These are phyloP conservation scores for Chaetodon trifascialis DNA, from an alignment of 2,113 vertebrate species.

Conservation along the genomic window DNA sequence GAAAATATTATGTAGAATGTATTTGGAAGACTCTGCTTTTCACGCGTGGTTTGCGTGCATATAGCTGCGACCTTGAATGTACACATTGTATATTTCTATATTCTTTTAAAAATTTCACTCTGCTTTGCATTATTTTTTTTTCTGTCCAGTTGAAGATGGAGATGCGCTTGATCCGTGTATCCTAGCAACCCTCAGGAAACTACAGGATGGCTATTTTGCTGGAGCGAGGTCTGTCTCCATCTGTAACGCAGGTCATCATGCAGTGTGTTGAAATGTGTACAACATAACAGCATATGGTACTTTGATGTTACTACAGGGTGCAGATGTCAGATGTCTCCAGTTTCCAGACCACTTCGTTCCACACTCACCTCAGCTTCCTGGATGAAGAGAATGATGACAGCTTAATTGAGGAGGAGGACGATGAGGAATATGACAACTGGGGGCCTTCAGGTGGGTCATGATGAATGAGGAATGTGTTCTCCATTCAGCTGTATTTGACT, in stretches of 20 bases:
- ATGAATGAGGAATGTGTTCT: background rate
- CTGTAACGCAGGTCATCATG: too few relatives aligned
- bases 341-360: slow-evolving; percentile 96
- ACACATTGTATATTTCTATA: background rate
- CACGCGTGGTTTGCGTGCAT: background rate
- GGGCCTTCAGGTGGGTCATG: slow-evolving; percentile 79
- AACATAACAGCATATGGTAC: background rate
- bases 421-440: slow-evolving; percentile 82
- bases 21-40: background rate
- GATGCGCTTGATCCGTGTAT: slow-evolving; percentile 93
- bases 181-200: slow-evolving; percentile 92
- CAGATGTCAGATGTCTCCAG: slow-evolving; percentile 92
- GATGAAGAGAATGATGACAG: slow-evolving; percentile 90
- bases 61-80: background rate
- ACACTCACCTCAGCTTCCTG: slow-evolving; percentile 94
- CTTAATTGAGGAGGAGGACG: slow-evolving; percentile 81
- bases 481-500: background rate
- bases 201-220: slow-evolving; percentile 97
- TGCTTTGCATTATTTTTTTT: background rate
- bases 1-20: too few relatives aligned
- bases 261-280: too few relatives aligned
- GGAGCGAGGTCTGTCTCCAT: slow-evolving; percentile 91
- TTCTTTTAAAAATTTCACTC: background rate
- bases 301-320: slow-evolving; percentile 86
- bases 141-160: slow-evolving; percentile 90